Conservation (phyloP, 1,140 invertebrate genomes). For the Leptopilina clavipes region DNA sequence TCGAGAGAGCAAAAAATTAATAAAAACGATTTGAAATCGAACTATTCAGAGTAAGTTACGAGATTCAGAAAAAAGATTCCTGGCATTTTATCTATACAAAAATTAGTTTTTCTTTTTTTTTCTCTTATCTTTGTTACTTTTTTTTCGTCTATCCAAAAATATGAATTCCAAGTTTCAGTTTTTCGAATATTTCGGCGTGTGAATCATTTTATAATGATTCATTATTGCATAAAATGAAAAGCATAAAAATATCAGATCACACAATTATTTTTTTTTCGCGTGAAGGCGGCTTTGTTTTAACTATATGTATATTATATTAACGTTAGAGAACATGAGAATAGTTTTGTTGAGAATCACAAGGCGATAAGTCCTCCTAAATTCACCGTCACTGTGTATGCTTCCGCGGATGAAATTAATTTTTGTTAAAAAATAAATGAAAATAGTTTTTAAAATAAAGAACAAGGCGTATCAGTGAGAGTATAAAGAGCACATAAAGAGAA, state of each 20-base stretch:
- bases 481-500: conserved; percentile 70
- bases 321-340: conserved; percentile 35
- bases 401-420: conserved; percentile 49
- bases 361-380: conserved; percentile 23
- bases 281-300: neutral
- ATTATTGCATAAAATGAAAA: conserved; percentile 14
- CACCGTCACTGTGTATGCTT: neutral
- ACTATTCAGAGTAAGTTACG: neutral
- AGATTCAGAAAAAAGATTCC: conserved; percentile 6
- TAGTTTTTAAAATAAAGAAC: conserved; percentile 70
- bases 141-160: conserved; percentile 19
- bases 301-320: conserved; percentile 30
- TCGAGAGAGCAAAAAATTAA: neutral
- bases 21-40: neutral
- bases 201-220: conserved; percentile 4
- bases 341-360: conserved; percentile 24
- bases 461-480: conserved; percentile 69
- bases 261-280: neutral
- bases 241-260: conserved; percentile 41
- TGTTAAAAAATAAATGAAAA: conserved; percentile 67
- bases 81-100: conserved; percentile 10
- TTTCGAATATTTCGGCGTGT: conserved; percentile 34
- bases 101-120: neutral
- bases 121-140: neutral
- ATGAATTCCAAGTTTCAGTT: conserved; percentile 10